Conservation (phyloP, 1,140 invertebrate genomes). For the Heliothis subflexa region DNA sequence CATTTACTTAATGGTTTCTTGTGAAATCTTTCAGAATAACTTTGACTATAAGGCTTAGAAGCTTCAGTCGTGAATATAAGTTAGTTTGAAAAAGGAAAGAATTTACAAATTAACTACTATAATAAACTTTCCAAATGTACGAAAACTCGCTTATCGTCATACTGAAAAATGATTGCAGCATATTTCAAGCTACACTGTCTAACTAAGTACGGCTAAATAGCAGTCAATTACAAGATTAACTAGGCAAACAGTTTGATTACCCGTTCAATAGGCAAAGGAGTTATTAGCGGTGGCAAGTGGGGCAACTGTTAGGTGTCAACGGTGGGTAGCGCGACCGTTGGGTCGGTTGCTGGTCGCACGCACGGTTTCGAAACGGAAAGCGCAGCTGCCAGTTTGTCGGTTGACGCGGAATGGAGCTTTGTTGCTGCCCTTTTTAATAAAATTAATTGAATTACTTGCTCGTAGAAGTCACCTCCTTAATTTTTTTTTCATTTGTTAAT, state of each 20-base stretch:
- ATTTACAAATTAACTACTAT: neutral
- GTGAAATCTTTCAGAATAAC: neutral
- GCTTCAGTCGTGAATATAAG: neutral
- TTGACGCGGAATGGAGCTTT: constrained; percentile 50
- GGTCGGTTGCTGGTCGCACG: constrained; percentile 29
- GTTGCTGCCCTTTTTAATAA: constrained; percentile 64
- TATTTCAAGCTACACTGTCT: neutral
- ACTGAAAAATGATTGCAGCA: no score
- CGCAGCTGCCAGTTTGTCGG: constrained; percentile 59
- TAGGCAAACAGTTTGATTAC: constrained; percentile 8
- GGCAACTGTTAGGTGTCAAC: constrained; percentile 41
- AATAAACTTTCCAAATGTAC: no score
- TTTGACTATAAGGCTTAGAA: neutral
- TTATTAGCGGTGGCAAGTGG: constrained; percentile 3
- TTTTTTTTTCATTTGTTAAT: neutral
- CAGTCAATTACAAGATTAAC: neutral
- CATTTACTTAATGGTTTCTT: neutral
- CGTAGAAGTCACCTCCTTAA: neutral
- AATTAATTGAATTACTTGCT: constrained; percentile 59
- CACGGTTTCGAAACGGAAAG: constrained; percentile 56
- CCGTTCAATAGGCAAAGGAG: neutral
- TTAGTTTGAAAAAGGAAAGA: neutral
- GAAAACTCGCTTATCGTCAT: no score
- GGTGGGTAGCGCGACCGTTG: constrained; percentile 46
- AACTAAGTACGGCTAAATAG: neutral